Percentiles rank a stretch among this genome's conserved stretches.
These are phyloP conservation scores for Meloidogyne hapla DNA, from an alignment of 1,140 invertebrate species.

Conservation along the genomic window DNA sequence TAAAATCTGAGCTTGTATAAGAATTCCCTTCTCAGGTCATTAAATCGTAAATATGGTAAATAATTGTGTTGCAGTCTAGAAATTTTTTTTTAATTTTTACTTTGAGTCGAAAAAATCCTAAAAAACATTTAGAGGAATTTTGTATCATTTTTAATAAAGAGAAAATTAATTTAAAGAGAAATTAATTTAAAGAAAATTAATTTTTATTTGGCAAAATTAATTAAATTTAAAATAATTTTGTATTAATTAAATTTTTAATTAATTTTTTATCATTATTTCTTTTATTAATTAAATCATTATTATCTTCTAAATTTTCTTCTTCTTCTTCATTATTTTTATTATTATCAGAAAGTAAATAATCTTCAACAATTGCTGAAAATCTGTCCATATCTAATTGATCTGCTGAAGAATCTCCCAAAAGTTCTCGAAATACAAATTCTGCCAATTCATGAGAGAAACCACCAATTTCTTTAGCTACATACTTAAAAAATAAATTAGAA, in stretches of 20 bases:
- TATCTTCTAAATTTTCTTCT: not conserved
- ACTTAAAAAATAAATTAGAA: slow-evolving; percentile 51
- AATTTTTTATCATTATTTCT: not conserved
- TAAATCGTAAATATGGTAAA: too few relatives aligned
- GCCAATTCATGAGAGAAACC: slow-evolving; percentile 60
- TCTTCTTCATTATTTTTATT: not conserved
- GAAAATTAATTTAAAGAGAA: too few relatives aligned
- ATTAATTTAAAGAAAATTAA: too few relatives aligned
- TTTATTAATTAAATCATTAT: too few relatives aligned
- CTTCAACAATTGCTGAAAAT: slow-evolving; percentile 63
- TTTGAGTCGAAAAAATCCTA: too few relatives aligned
- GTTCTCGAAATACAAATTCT: slow-evolving; percentile 59
- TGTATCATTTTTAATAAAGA: too few relatives aligned
- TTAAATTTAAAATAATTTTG: not conserved
- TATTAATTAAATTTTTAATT: not conserved
- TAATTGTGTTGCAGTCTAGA: too few relatives aligned
- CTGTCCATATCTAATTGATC: slow-evolving; percentile 57
- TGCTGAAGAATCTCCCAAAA: slow-evolving; percentile 56
- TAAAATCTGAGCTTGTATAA: too few relatives aligned
- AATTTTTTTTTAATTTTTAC: too few relatives aligned
- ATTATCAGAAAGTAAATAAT: slow-evolving; percentile 53
- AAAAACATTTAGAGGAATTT: too few relatives aligned
- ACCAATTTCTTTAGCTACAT: slow-evolving; percentile 62
- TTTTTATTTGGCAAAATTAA: too few relatives aligned
- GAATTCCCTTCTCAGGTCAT: too few relatives aligned